These are phyloP conservation scores for Lophura nycthemera DNA, from an alignment of 2,113 vertebrate genomes.

Conservation along the genomic window DNA sequence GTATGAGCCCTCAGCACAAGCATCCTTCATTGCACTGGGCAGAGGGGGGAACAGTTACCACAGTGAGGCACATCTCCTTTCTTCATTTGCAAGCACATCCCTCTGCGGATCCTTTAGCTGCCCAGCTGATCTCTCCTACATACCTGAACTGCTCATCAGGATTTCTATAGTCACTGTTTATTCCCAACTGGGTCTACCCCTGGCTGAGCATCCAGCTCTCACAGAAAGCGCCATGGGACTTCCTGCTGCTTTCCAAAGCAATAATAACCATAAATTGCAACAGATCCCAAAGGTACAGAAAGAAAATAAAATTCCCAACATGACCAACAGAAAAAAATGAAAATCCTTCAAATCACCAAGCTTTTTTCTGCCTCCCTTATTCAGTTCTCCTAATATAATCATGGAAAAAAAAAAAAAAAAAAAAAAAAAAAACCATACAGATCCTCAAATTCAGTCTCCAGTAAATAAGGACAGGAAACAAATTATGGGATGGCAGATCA, in stretches of 20 bases:
- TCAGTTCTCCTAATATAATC: neutral
- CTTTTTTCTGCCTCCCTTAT: neutral
- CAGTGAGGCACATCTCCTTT: neutral
- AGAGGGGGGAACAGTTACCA: neutral
- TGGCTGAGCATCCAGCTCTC: neutral
- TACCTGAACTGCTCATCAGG: neutral
- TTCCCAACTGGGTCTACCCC: neutral
- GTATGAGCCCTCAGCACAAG: neutral
- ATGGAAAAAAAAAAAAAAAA: neutral
- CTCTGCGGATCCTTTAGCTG: neutral
- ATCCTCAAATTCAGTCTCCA: neutral
- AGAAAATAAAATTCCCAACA: neutral
- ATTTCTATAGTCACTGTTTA: neutral
- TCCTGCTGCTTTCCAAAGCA: neutral
- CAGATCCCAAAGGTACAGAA: neutral
- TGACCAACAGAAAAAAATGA: neutral
- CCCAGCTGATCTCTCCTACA: neutral
- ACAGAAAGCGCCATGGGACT: neutral
- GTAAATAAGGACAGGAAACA: neutral
- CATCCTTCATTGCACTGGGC: neutral
- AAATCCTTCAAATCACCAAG: neutral
- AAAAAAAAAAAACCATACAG: neutral
- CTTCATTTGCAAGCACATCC: neutral
- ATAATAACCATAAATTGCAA: neutral
- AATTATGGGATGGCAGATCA: neutral